These are phyloP conservation scores for Tiaroga cobitis DNA, from an alignment of 2,797 vertebrate genomes.

Conservation along the genomic window DNA sequence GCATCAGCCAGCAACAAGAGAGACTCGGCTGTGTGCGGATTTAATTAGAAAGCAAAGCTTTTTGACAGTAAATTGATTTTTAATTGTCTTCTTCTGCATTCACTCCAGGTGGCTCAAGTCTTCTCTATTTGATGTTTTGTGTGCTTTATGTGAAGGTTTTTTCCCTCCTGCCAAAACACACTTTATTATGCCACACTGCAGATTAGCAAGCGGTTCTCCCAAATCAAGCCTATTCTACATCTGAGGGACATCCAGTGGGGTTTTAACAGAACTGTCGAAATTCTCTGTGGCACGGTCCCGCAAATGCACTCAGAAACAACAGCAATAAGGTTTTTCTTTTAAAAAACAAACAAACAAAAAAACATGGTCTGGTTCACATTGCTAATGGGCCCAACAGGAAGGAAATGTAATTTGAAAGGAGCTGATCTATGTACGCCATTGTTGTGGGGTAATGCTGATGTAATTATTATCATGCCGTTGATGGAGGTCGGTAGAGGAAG, in stretches of 20 bases:
- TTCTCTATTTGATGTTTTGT: slow-evolving; percentile 68
- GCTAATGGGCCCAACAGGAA: slow-evolving; percentile 93
- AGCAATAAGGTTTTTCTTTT: slow-evolving; percentile 76
- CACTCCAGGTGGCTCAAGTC: slow-evolving; percentile 78
- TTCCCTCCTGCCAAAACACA: slow-evolving; percentile 54
- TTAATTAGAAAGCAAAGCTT: slow-evolving; percentile 79
- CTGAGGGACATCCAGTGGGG: slow-evolving; percentile 48
- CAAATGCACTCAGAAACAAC: slow-evolving; percentile 86
- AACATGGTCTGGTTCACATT: slow-evolving; percentile 85
- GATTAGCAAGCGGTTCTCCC: slow-evolving; percentile 49
- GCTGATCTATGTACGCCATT: slow-evolving; percentile 92
- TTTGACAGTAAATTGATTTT: slow-evolving; percentile 80
- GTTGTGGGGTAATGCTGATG: slow-evolving; percentile 93
- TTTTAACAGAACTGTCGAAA: slow-evolving; percentile 89
- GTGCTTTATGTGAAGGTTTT: slow-evolving; percentile 50
- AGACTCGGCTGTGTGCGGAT: slow-evolving; percentile 68
- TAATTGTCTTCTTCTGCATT: slow-evolving; percentile 79
- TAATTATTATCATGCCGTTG: slow-evolving; percentile 93
- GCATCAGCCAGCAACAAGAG: slow-evolving; percentile 66
- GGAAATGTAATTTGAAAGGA: slow-evolving; percentile 96
- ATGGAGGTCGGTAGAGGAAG: slow-evolving; percentile 77
- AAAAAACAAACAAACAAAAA: too few species aligned
- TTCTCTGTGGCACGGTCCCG: slow-evolving; percentile 90
- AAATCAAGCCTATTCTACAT: slow-evolving; percentile 79
- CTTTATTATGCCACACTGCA: slow-evolving; percentile 55